Percentiles rank a stretch among this genome's conserved stretches.
phyloP scores from a whole-genome alignment of 2,797 vertebrate species.

The Molothrus aeneus region DNA sequence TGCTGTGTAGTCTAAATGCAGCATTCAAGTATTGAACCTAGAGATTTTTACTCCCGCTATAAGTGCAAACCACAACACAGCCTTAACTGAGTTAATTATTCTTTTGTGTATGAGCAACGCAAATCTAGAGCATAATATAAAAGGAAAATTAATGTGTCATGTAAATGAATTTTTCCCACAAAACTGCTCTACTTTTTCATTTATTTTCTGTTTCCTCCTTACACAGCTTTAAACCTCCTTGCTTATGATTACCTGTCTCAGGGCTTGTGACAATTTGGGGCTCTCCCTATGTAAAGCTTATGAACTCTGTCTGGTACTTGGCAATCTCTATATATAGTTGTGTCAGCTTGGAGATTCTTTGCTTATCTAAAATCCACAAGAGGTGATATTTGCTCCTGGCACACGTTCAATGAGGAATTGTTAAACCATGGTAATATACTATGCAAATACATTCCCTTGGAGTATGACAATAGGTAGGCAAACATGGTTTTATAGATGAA shows the following conservation, averaged over 20 bases:
- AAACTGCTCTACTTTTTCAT: not conserved
- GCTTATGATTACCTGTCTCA: not conserved
- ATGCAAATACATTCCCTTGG: not conserved
- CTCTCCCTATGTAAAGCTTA: not conserved
- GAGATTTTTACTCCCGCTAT: not conserved
- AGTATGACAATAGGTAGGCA: not conserved
- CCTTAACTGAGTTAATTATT: not conserved
- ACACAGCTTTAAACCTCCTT: not conserved
- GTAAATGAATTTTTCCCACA: not conserved
- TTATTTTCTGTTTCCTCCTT: not conserved
- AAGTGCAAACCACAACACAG: slow-evolving; percentile 3
- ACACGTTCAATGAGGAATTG: not conserved
- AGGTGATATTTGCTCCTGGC: not conserved
- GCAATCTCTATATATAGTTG: not conserved
- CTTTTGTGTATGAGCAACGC: not conserved
- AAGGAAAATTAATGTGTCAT: not conserved
- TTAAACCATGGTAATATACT: not conserved
- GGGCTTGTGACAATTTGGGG: not conserved
- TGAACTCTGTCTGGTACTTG: not conserved
- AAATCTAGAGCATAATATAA: not conserved
- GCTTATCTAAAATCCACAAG: not conserved
- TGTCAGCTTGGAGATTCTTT: not conserved
- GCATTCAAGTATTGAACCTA: not conserved
- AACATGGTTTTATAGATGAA: not conserved
- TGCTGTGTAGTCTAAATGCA: not conserved